phyloP scores from a whole-genome alignment of 1,140 invertebrate genomes.

The Psilanteris sp. region DNA sequence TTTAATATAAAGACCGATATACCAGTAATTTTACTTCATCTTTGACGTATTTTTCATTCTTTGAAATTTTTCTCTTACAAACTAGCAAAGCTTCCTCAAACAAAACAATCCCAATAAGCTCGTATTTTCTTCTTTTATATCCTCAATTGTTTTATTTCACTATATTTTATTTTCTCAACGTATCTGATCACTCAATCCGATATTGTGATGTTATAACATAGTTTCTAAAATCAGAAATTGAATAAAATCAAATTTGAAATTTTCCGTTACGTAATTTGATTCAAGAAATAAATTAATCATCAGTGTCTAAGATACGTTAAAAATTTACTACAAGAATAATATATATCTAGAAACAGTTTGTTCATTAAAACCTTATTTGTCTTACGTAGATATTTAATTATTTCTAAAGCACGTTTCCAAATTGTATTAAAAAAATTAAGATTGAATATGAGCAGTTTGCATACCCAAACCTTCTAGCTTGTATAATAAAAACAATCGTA shows the following conservation, averaged over 20 bases:
- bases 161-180: conserved; percentile 53
- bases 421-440: too few relatives aligned
- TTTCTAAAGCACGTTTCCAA: too few relatives aligned
- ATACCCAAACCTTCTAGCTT: too few relatives aligned
- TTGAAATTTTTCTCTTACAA: conserved; percentile 34
- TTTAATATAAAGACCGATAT: conserved; percentile 22
- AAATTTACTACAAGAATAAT: too few relatives aligned
- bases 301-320: too few relatives aligned
- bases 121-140: conserved; percentile 50
- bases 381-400: too few relatives aligned
- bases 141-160: conserved; percentile 53
- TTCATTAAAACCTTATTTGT: too few relatives aligned
- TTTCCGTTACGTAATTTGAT: conserved; percentile 9
- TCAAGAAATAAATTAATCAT: conserved; percentile 32
- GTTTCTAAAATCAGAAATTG: conserved; percentile 39
- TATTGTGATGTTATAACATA: conserved; percentile 44
- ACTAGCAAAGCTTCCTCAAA: conserved; percentile 50
- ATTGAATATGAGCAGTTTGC: too few relatives aligned
- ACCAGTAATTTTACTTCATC: conserved; percentile 17
- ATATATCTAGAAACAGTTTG: too few relatives aligned
- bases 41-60: conserved; percentile 46
- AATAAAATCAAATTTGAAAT: conserved; percentile 34
- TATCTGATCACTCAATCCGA: conserved; percentile 58
- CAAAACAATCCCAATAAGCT: conserved; percentile 57
- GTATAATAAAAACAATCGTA: conserved; percentile 2